Evolutionary conservation across 2,797 vertebrate genomes (phyloP), one percentile per base, ranked within the genome.

Genomic region (Sebastes minor): DNA sequence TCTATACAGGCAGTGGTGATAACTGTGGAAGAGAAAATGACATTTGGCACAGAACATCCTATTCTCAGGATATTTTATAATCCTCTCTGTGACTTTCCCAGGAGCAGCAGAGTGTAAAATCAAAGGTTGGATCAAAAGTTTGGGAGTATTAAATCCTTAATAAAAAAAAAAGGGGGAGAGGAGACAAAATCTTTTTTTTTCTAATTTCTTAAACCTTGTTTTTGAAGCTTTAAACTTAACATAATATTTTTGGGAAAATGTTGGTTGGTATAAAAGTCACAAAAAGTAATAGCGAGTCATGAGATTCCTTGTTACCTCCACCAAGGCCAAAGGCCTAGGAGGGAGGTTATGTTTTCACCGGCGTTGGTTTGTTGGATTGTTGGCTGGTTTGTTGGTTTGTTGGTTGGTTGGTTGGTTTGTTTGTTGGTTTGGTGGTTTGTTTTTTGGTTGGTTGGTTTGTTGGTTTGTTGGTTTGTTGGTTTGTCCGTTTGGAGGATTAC

Each of bases 21-120:
- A 72, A 32, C 60, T n/a, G 53, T 42, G 23, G 18, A 9, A 76
- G 12, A 35, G 22, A 67, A 77, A 77, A 66, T 30, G 61, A 72
- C 55, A 53, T 57, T 49, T 59, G 55, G 55, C 13, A 67, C 35
- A 60, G 77, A 28, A 67, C 64, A 25, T 53, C 56, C 68, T 61
- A 25, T 61, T 68, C 42, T 61, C 16, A 10, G 42, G 53, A 33
- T 73, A 27, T 73, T 65, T 66, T 22, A 67, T 53, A 60, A 56
- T 57, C 62, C 32, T 59, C 13, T 56, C 11, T 25, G 18, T 72
- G 55, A 73, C 75, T 70, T 71, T 56, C 75, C 67, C 67, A 56
- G 46, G 14, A 78, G 75, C 67, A 25, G 46, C 20, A 30, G 14
- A 53, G 20, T 33, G 38, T 28, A 3, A 28, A 61, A 80, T 73